A percentile compares a stretch with the other conserved stretches of the same genome.
phyloP scores from a whole-genome alignment of 1,140 invertebrate species.

The Drosophila arawakana region DNA sequence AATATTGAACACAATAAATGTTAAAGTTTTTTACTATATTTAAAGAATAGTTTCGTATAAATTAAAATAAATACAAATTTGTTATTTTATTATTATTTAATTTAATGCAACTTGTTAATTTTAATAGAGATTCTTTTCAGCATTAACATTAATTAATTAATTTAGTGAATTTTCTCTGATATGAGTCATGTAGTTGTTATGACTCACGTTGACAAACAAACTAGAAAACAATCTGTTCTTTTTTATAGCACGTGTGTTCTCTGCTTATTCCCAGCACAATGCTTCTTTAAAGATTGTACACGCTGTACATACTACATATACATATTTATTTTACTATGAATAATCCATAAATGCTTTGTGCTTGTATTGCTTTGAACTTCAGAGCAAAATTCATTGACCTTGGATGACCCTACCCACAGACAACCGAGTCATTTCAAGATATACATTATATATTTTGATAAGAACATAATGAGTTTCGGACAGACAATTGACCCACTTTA shows the following conservation, averaged over 20 bases:
- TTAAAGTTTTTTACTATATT: no score
- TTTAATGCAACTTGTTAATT: no score
- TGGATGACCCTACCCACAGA: constrained; percentile 6
- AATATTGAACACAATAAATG: no score
- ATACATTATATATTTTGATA: constrained; percentile 6
- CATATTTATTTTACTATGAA: constrained; percentile 3
- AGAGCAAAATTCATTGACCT: constrained; percentile 26
- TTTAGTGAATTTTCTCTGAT: not conserved
- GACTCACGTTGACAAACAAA: not conserved
- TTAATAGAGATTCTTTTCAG: not conserved
- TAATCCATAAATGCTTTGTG: not conserved
- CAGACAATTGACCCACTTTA: constrained; percentile 50
- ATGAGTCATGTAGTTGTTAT: not conserved
- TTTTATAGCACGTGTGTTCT: constrained; percentile 11
- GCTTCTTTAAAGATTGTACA: constrained; percentile 1
- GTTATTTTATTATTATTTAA: no score
- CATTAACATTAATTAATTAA: constrained; percentile 6
- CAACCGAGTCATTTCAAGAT: not conserved
- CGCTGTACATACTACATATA: no score
- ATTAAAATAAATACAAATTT: no score
- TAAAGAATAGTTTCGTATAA: no score
- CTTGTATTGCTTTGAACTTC: constrained; percentile 4
- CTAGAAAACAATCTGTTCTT: constrained; percentile 7
- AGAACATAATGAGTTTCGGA: constrained; percentile 1
- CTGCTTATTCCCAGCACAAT: not conserved